phyloP scores from a whole-genome alignment of 1,140 invertebrate genomes.

The Condylostylus longicornis region DNA sequence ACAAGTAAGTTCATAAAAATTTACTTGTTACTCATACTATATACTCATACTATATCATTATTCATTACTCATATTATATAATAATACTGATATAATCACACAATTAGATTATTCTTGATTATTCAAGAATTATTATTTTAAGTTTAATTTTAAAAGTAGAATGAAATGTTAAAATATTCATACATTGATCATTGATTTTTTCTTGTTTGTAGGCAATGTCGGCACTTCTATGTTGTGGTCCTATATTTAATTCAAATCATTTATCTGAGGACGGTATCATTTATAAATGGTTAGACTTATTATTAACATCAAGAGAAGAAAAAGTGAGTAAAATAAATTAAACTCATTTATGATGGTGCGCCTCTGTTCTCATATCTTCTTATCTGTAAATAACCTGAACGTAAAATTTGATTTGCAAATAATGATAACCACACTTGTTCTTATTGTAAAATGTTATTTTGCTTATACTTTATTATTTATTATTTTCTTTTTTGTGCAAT shows the following conservation, averaged over 20 bases:
- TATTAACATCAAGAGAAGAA: constrained; percentile 76
- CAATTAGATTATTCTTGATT: too few species aligned
- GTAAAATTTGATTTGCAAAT: too few species aligned
- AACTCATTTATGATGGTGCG: too few species aligned
- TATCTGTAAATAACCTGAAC: too few species aligned
- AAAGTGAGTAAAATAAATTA: constrained; percentile 56
- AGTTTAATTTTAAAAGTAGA: too few species aligned
- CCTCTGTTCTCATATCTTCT: too few species aligned
- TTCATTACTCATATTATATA: too few species aligned
- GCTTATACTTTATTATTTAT: neutral
- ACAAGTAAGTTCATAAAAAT: constrained; percentile 43
- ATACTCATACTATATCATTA: neutral
- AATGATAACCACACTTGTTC: neutral
- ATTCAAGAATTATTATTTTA: too few species aligned
- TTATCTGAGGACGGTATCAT: constrained; percentile 81
- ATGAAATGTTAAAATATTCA: neutral
- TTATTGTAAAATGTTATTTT: neutral
- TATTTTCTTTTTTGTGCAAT: neutral
- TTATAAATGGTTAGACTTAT: constrained; percentile 83
- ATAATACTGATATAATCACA: too few species aligned
- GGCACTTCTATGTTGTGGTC: constrained; percentile 83
- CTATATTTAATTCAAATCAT: constrained; percentile 74
- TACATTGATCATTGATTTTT: neutral
- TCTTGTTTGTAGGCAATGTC: constrained; percentile 68
- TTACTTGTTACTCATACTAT: constrained; percentile 3